phyloP scores from a whole-genome alignment of 2,888 invertebrate species.

The Shargacucullia verbasci region DNA sequence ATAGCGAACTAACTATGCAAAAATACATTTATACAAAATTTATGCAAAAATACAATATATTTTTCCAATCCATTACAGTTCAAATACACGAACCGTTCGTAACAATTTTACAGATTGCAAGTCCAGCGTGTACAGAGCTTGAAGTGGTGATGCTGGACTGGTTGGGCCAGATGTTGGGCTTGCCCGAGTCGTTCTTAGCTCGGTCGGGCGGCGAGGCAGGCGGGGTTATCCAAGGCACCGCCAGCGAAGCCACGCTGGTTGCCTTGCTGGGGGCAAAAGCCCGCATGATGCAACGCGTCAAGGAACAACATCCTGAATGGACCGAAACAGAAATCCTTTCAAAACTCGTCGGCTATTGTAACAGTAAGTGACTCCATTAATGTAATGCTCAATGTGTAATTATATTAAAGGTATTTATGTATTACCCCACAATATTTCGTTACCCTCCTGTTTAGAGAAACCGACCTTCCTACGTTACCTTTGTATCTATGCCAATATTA shows the following conservation, averaged over 20 bases:
- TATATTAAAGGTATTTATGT: too few species aligned
- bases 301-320: constrained; percentile 93
- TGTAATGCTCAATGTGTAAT: too few species aligned
- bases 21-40: too few species aligned
- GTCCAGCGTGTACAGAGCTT: constrained; percentile 98
- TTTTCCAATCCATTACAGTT: too few species aligned
- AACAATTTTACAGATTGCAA: constrained; percentile 91
- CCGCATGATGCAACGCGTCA: constrained; percentile 91
- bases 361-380: constrained; percentile 89
- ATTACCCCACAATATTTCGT: too few species aligned
- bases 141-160: constrained; percentile 98
- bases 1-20: too few species aligned
- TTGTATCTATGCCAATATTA: too few species aligned
- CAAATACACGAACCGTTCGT: background rate
- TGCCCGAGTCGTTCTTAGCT: constrained; percentile 95
- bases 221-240: constrained; percentile 98
- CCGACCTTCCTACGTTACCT: too few species aligned
- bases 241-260: constrained; percentile 98
- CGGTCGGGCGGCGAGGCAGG: constrained; percentile 95
- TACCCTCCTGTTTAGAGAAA: too few species aligned
- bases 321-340: constrained; percentile 92
- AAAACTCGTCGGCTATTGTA: constrained; percentile 96
- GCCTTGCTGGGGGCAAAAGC: constrained; percentile 97
- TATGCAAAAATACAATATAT: too few species aligned
- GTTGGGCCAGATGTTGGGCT: constrained; percentile 97